Percentiles rank a stretch among this genome's conserved stretches.
phyloP scores from a whole-genome alignment of 2,888 invertebrate genomes.

The Lymantria dispar region DNA sequence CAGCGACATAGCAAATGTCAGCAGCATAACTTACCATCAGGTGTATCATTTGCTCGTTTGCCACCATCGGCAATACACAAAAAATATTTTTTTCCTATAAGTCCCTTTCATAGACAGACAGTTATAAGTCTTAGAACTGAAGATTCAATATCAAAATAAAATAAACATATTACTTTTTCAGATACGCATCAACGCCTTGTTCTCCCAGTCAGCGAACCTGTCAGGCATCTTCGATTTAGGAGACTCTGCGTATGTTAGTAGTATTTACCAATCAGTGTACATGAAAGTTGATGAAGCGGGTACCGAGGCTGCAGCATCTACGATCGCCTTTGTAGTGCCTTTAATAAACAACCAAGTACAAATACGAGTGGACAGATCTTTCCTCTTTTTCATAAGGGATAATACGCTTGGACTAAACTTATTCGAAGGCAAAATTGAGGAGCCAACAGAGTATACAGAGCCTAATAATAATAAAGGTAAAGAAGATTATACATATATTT shows the following conservation, averaged over 20 bases:
- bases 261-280: conserved; percentile 84
- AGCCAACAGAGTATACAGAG: conserved; percentile 54
- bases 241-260: conserved; percentile 67
- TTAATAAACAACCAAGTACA: conserved; percentile 80
- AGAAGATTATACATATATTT: not conserved
- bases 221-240: conserved; percentile 74
- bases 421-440: conserved; percentile 84
- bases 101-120: too few relatives aligned
- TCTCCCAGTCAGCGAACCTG: conserved; percentile 80
- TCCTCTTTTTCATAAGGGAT: conserved; percentile 85
- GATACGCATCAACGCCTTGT: conserved; percentile 83
- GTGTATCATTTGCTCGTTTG: too few relatives aligned
- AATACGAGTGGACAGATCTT: conserved; percentile 83
- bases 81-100: too few relatives aligned
- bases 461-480: not conserved
- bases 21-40: too few relatives aligned
- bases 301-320: conserved; percentile 84
- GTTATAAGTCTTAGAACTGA: too few relatives aligned
- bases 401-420: conserved; percentile 76
- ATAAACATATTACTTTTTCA: conserved; percentile 47
- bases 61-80: too few relatives aligned
- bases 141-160: not conserved
- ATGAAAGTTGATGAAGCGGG: conserved; percentile 86
- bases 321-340: conserved; percentile 82
- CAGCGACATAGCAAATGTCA: too few relatives aligned